Base-by-base conservation (phyloP, 92 coral and sea anemone genomes). In the Porites evermanni region DNA sequence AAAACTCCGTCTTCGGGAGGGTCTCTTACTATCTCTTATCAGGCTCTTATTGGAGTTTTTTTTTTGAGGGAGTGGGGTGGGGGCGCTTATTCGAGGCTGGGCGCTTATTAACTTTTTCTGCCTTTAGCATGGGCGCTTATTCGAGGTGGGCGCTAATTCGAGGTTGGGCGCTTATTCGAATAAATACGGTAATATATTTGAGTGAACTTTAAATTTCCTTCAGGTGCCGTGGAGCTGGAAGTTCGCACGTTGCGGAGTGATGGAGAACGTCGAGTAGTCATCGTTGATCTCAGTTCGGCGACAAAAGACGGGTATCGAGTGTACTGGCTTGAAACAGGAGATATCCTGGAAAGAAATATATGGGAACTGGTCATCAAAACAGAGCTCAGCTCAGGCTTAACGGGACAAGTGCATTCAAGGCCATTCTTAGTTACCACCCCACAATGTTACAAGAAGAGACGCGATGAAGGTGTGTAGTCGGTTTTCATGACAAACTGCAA, bases 311-410 rank as follows among this genome's bases (percentile, higher is more conserved):
- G 93, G 7, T 86, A 92, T 44, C 64, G 75, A 67, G 88, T 94
- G 29, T 94, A 94, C 87, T 86, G 92, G 87, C 76, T 94, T 14
- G 95, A 93, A 64, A 92, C 91, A 58, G 95, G 95, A 7, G 95
- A 94, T 17, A 81, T 91, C 17, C 78, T 75, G 53, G 70, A 87
- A 44, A 87, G 89, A 67, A 94, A 92, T 72, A 88, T 84, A 51
- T 94, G 95, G 92, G 89, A 92, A 50, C 73, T 94, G 66, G 71
- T 89, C 17, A 79, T 92, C 2, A 70, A 52, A 26, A 19, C 90
- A 73, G 88, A 88, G 81, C 76, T 84, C 13, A 67, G 71, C 53
- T 74, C 81, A 65, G 88, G 82, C 26, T 65, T 77, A 56, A 65
- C 29, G 51, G 88, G 82, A 75, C 29, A 54, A 13, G 88, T 84